Conservation (phyloP, 1,140 invertebrate genomes). For the Ooceraea biroi region DNA sequence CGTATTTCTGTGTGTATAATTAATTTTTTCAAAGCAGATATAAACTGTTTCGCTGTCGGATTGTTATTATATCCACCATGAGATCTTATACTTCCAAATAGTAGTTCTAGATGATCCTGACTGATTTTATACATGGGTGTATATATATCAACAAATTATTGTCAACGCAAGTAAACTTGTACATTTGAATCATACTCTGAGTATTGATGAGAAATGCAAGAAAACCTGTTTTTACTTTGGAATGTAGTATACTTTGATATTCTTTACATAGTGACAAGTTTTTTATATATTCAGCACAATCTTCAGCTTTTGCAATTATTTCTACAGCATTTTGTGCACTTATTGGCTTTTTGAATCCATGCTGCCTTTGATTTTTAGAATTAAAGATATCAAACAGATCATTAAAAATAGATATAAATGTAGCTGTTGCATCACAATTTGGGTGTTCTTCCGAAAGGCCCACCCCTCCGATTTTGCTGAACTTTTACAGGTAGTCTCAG, state of each 20-base stretch:
- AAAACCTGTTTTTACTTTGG: background rate
- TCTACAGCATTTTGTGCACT: background rate
- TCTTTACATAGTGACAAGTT: background rate
- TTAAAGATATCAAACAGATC: constrained; percentile 24
- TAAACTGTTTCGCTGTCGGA: constrained; percentile 2
- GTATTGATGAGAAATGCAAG: constrained; percentile 1
- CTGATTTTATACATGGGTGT: constrained; percentile 5
- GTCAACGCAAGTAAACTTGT: background rate
- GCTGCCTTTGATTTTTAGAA: constrained; percentile 11
- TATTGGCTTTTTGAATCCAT: constrained; percentile 4
- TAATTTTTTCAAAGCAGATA: constrained; percentile 20
- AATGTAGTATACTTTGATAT: background rate
- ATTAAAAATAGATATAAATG: background rate
- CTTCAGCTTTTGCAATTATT: background rate
- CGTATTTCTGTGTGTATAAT: constrained; percentile 2
- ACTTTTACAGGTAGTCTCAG: too few relatives aligned
- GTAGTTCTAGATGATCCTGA: constrained; percentile 13
- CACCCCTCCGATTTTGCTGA: too few relatives aligned
- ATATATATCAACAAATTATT: background rate
- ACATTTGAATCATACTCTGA: constrained; percentile 7
- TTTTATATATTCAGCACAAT: constrained; percentile 20
- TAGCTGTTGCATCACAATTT: too few relatives aligned
- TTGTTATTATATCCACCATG: constrained; percentile 24
- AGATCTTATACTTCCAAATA: constrained; percentile 9
- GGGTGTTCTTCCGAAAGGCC: too few relatives aligned